phyloP scores from a whole-genome alignment of 2,797 vertebrate species.

The Myripristis jacobus region DNA sequence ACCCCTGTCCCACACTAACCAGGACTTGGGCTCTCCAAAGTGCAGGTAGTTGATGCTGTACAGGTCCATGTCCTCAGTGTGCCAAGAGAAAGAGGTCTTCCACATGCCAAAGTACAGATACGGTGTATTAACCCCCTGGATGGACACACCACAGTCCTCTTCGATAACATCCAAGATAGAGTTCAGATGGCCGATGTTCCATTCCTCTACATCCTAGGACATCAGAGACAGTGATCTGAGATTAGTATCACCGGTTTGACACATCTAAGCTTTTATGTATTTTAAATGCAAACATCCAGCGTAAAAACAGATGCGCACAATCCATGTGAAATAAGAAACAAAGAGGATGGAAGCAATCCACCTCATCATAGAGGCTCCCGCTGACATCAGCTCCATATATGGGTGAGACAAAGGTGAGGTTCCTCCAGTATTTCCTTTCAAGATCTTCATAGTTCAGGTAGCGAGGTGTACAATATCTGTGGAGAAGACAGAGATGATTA shows the following conservation, averaged over 20 bases:
- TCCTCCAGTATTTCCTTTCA: conserved; percentile 99
- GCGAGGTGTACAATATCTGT: conserved; percentile 94
- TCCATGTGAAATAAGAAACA: neutral
- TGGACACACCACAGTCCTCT: conserved; percentile 95
- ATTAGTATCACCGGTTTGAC: neutral
- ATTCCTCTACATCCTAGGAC: conserved; percentile 91
- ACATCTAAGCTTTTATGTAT: neutral
- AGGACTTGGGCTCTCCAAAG: conserved; percentile 98
- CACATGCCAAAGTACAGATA: conserved; percentile 99
- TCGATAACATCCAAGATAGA: conserved; percentile 95
- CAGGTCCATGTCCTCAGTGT: conserved; percentile 99
- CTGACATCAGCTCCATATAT: conserved; percentile 98
- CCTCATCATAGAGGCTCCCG: conserved; percentile 96
- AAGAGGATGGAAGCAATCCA: conserved; percentile 65
- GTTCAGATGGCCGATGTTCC: conserved; percentile 96
- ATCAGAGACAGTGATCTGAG: conserved; percentile 21
- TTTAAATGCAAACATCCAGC: neutral
- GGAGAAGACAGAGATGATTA: conserved; percentile 16
- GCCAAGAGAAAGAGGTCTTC: conserved; percentile 99
- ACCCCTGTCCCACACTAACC: conserved; percentile 83
- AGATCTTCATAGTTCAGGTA: conserved; percentile 96
- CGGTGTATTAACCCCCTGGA: conserved; percentile 97
- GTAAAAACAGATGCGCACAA: neutral
- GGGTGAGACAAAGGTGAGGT: conserved; percentile 96
- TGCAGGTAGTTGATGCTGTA: conserved; percentile 99